Percentiles rank a stretch among this genome's conserved stretches.
These are phyloP conservation scores for Drosophila guanche DNA, from an alignment of 1,140 invertebrate species.

Conservation along the genomic window DNA sequence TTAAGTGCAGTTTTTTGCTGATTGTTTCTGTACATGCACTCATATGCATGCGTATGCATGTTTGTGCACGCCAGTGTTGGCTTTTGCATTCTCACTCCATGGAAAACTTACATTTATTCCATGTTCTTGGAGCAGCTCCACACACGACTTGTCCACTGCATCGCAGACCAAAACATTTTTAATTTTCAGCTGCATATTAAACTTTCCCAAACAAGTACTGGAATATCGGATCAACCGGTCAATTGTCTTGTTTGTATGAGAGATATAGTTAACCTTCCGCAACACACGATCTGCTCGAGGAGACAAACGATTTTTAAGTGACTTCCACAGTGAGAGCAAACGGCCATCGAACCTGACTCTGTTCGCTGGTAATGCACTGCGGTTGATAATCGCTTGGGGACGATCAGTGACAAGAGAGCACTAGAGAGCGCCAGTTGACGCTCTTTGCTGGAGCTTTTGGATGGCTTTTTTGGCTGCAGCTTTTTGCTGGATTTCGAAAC, in stretches of 20 bases:
- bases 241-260: conserved; percentile 1
- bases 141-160: conserved; percentile 94
- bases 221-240: not conserved
- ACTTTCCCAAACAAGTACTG: conserved; percentile 3
- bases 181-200: conserved; percentile 84
- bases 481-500: conserved; percentile 24
- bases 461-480: too few relatives aligned
- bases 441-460: not conserved
- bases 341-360: conserved; percentile 52
- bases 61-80: not conserved
- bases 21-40: not conserved
- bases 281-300: conserved; percentile 36
- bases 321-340: conserved; percentile 27
- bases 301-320: conserved; percentile 51
- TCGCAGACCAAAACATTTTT: conserved; percentile 94
- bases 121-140: conserved; percentile 90
- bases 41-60: conserved; percentile 1
- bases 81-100: not conserved
- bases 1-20: conserved; percentile 25
- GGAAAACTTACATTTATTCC: conserved; percentile 88
- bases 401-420: not conserved
- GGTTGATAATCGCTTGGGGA: conserved; percentile 16
- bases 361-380: conserved; percentile 9
- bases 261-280: conserved; percentile 7
- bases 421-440: conserved; percentile 7